Percentiles rank a stretch among this genome's conserved stretches.
phyloP scores from a whole-genome alignment of 2,888 invertebrate species.

The Glyphotaelius pellucidus region DNA sequence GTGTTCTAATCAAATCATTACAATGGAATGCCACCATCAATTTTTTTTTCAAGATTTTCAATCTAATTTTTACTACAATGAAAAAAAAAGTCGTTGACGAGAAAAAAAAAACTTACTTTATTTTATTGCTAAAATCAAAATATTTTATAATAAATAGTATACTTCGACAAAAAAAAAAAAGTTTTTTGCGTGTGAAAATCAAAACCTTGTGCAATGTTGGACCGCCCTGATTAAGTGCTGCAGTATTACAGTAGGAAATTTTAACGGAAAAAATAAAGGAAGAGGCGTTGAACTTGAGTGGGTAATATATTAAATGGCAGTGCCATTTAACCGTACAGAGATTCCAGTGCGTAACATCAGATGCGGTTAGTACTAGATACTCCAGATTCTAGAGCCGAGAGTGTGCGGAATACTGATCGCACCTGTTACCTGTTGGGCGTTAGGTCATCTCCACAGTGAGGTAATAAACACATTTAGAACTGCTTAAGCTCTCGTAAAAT shows the following conservation, averaged over 20 bases:
- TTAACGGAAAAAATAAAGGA: constrained; percentile 57
- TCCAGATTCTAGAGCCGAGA: constrained; percentile 13
- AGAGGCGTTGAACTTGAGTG: constrained; percentile 61
- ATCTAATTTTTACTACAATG: too few species aligned
- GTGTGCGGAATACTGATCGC: not conserved
- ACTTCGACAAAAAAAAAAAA: not conserved
- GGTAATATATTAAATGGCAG: constrained; percentile 50
- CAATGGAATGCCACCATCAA: too few species aligned
- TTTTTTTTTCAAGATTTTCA: too few species aligned
- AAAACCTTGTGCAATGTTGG: not conserved
- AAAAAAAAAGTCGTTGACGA: too few species aligned
- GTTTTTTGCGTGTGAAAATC: not conserved
- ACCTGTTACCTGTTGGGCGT: not conserved
- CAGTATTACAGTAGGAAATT: not conserved
- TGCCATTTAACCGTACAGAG: constrained; percentile 59
- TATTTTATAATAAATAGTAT: not conserved
- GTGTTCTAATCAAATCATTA: too few species aligned
- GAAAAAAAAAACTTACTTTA: too few species aligned
- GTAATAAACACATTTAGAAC: not conserved
- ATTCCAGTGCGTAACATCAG: constrained; percentile 60
- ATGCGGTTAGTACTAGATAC: constrained; percentile 13
- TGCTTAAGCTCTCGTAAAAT: not conserved
- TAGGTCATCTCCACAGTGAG: not conserved
- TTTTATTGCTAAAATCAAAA: too few species aligned
- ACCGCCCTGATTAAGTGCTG: not conserved